Evolutionary conservation across 2,888 invertebrate genomes (phyloP).

Genomic region (Rhopalosiphum nymphaeae): DNA sequence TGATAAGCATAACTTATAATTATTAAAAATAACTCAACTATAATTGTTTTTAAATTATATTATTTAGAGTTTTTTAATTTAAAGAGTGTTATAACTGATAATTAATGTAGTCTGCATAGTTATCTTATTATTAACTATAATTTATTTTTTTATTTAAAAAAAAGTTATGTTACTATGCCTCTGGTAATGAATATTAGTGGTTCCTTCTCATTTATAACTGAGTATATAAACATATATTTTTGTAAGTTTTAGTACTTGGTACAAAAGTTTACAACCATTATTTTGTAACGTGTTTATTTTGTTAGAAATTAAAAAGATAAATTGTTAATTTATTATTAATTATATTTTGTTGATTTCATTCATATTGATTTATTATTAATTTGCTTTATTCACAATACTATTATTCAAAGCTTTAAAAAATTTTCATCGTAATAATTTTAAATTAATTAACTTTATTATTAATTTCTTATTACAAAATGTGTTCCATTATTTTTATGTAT

Average conservation of each 20-base stretch:
- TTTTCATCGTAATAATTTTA: not conserved
- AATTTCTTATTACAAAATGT: not conserved
- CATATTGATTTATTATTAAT: not conserved
- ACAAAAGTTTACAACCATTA: not conserved
- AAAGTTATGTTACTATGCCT: not conserved
- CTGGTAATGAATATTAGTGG: not conserved
- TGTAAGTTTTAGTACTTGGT: not conserved
- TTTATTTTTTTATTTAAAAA: not conserved
- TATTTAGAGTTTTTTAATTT: not conserved
- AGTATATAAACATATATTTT: not conserved
- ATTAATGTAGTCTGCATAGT: not conserved
- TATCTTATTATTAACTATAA: not conserved
- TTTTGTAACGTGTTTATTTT: slow-evolving; percentile 14
- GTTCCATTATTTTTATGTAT: not conserved
- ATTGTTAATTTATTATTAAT: slow-evolving; percentile 4
- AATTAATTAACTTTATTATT: not conserved
- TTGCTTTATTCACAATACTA: not conserved
- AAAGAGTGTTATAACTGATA: not conserved
- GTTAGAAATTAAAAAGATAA: not conserved
- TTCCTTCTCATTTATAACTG: not conserved
- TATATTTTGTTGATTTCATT: not conserved
- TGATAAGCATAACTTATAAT: not conserved
- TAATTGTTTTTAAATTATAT: not conserved
- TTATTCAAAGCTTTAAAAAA: not conserved
- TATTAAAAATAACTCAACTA: not conserved